Conservation (phyloP, 2,888 invertebrate genomes). For the Tetrapedia diversipes region DNA sequence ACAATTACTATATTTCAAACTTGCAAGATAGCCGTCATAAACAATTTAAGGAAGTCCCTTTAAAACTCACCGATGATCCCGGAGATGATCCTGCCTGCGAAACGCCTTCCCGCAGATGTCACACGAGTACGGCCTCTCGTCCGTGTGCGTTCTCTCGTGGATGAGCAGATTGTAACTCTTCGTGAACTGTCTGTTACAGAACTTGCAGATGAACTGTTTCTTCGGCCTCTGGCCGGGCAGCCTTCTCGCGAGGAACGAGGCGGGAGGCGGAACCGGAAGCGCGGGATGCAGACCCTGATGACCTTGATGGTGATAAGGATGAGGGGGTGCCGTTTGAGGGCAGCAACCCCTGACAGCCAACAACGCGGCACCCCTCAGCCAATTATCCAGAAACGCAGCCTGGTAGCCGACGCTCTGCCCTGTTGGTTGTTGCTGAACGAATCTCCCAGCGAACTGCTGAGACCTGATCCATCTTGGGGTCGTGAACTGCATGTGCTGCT, state of each 20-base stretch:
- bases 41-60: too few relatives aligned
- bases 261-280: slow-evolving; percentile 75
- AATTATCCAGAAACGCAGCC: slow-evolving; percentile 76
- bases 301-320: slow-evolving; percentile 77
- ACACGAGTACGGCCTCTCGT: slow-evolving; percentile 98
- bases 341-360: slow-evolving; percentile 81
- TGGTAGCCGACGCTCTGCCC: slow-evolving; percentile 73
- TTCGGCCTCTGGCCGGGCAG: slow-evolving; percentile 94
- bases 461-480: slow-evolving; percentile 73
- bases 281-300: slow-evolving; percentile 68
- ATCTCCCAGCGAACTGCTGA: slow-evolving; percentile 59
- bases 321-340: slow-evolving; percentile 76
- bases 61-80: slow-evolving; percentile 93
- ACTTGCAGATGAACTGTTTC: slow-evolving; percentile 99
- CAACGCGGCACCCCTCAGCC: slow-evolving; percentile 78
- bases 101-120: slow-evolving; percentile 99
- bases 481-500: slow-evolving; percentile 52
- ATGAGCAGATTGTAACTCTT: slow-evolving; percentile 98
- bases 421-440: slow-evolving; percentile 59
- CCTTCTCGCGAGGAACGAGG: slow-evolving; percentile 87
- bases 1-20: too few relatives aligned
- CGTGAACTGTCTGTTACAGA: slow-evolving; percentile 98
- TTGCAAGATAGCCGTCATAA: too few relatives aligned
- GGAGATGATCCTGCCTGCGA: slow-evolving; percentile 96
- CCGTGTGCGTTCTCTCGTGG: slow-evolving; percentile 98